phyloP scores from a whole-genome alignment of 2,888 invertebrate species.

The Agrilus cyanescens region DNA sequence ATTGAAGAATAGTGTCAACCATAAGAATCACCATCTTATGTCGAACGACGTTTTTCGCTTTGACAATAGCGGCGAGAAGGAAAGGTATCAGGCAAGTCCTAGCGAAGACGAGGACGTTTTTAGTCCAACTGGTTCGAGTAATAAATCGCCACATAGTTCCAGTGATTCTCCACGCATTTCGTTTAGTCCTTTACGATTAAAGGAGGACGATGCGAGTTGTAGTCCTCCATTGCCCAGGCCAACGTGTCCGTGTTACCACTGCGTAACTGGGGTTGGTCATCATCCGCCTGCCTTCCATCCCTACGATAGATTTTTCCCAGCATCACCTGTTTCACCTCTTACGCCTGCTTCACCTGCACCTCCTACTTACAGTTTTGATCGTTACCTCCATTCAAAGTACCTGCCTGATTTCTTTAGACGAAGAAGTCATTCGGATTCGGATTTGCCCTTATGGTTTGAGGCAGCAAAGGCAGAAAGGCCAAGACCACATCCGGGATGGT shows the following conservation, averaged over 20 bases:
- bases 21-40: conserved; percentile 13
- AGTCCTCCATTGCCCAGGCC: conserved; percentile 30
- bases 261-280: conserved; percentile 30
- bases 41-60: conserved; percentile 41
- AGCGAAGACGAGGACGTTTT: conserved; percentile 48
- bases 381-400: conserved; percentile 51
- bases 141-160: conserved; percentile 43
- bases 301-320: conserved; percentile 40
- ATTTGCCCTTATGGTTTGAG: conserved; percentile 45
- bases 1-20: conserved; percentile 28
- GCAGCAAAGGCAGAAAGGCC: conserved; percentile 34
- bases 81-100: conserved; percentile 25
- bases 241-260: conserved; percentile 33
- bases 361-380: conserved; percentile 46
- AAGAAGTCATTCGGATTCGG: conserved; percentile 55
- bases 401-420: conserved; percentile 48
- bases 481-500: conserved; percentile 29
- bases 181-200: conserved; percentile 43
- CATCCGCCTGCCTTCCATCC: conserved; percentile 33
- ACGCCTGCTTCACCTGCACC: conserved; percentile 44
- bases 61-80: conserved; percentile 34
- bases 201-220: conserved; percentile 38
- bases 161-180: conserved; percentile 42
- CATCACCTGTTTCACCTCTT: conserved; percentile 45
- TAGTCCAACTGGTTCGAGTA: conserved; percentile 44